Percentiles rank a stretch among this genome's conserved stretches.
These are phyloP conservation scores for Tetramorium simillimum DNA, from an alignment of 1,140 invertebrate genomes.

Conservation along the genomic window DNA sequence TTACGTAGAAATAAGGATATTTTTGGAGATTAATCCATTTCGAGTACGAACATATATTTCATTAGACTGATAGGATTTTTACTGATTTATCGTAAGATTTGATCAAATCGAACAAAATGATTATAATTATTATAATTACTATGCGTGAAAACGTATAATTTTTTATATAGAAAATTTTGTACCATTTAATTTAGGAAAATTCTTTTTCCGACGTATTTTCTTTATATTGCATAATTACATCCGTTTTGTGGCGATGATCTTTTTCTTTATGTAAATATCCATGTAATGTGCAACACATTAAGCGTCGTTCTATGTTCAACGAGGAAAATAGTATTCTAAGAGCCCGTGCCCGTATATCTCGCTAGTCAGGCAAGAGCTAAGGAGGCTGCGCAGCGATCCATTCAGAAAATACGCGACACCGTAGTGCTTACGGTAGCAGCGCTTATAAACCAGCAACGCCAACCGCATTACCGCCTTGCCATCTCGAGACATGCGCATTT, in stretches of 20 bases:
- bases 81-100: background rate
- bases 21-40: background rate
- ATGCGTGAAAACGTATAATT: background rate
- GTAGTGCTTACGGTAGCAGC: constrained; percentile 58
- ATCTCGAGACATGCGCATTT: constrained; percentile 57
- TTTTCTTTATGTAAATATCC: constrained; percentile 44
- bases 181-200: background rate
- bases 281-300: constrained; percentile 36
- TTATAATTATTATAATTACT: background rate
- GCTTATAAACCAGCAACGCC: constrained; percentile 61
- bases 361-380: constrained; percentile 59
- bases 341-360: constrained; percentile 45
- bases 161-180: background rate
- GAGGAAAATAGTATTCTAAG: constrained; percentile 58
- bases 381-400: constrained; percentile 60
- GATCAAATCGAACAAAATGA: background rate
- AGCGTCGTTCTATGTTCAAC: constrained; percentile 34
- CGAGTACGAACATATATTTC: background rate
- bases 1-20: background rate
- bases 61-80: background rate
- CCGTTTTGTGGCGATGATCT: background rate
- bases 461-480: constrained; percentile 56
- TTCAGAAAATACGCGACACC: constrained; percentile 62
- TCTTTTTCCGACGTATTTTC: background rate
- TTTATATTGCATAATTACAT: background rate